Evolutionary conservation across 92 coral and sea anemone species (phyloP), one percentile per base, ranked within the genome.

Genomic region (Epizoanthus rinbou): DNA sequence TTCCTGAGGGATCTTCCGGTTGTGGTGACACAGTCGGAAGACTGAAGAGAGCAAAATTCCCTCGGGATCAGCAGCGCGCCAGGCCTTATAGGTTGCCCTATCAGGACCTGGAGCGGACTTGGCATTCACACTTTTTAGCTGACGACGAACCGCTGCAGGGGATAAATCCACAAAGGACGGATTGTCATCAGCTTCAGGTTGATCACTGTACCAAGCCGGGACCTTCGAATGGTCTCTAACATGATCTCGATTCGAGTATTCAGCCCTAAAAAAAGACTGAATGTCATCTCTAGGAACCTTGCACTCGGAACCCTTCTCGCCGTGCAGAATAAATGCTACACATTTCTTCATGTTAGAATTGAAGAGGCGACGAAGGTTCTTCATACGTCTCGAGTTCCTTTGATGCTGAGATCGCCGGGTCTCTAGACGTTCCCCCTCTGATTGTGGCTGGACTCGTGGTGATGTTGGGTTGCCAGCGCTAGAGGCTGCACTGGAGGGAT

Each of bases 211-310:
- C 74, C 74, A 39, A 43, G 75, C 10, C n/a, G 75, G 54, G 25
- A 41, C 3, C 3, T 41, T 69, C 28, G 75, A 69, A 0, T 70
- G 10, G 5, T 69, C 56, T 21, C 75, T 39, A 57, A 24, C 75
- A 69, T 17, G 11, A 69, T 69, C 56, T 17, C 54, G 74, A 13
- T 69, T 16, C 19, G 74, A 69, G 24, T 69, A 69, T 70, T 70
- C 75, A 43, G 57, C 16, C 31, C 0, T 45, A 19, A 70, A 70
- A 6, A 41, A 70, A 1, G 57, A 0, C 58, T 70, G 75, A 70
- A 70, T 18, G 16, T 41, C 0, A 3, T 1, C 24, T 3, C 24
- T 6, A 1, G 75, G 31, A 3, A 70, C 33, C 16, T 18, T 45
- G 57, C 75, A 70, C 6, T 70, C 75, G 3, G 28, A 70, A 43